phyloP scores from a whole-genome alignment of 2,888 invertebrate species.

The Agapostemon virescens region DNA sequence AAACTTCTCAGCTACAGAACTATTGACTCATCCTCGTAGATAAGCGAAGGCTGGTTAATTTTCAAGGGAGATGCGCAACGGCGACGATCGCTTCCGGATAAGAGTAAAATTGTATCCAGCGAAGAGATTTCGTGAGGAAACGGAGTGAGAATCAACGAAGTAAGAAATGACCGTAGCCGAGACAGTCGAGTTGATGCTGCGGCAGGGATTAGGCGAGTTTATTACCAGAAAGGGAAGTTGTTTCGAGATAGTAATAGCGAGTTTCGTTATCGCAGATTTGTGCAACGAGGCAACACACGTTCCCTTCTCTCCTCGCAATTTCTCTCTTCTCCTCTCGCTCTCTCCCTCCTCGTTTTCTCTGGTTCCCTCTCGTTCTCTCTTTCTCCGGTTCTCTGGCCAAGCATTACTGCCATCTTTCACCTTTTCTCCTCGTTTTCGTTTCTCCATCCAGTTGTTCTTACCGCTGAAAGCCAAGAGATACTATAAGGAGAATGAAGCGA shows the following conservation, averaged over 20 bases:
- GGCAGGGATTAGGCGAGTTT: conserved; percentile 72
- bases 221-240: conserved; percentile 71
- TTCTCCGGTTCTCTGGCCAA: background rate
- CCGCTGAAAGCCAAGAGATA: conserved; percentile 47
- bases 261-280: conserved; percentile 74
- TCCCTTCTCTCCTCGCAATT: background rate
- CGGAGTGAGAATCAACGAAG: conserved; percentile 71
- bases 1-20: background rate
- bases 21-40: background rate
- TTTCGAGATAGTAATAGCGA: conserved; percentile 66
- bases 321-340: background rate
- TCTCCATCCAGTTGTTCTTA: conserved; percentile 14
- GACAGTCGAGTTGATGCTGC: conserved; percentile 64
- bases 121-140: conserved; percentile 61
- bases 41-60: background rate
- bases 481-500: conserved; percentile 35
- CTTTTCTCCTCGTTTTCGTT: conserved; percentile 26
- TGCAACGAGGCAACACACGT: conserved; percentile 68
- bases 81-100: conserved; percentile 46
- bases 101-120: conserved; percentile 56
- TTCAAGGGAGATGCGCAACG: conserved; percentile 18
- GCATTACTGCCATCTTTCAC: conserved; percentile 26
- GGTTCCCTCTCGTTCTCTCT: conserved; percentile 1
- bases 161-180: conserved; percentile 71
- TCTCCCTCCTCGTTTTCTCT: no score